Base-by-base conservation (phyloP, 2,888 invertebrate genomes). In the Calameuta idolon region DNA sequence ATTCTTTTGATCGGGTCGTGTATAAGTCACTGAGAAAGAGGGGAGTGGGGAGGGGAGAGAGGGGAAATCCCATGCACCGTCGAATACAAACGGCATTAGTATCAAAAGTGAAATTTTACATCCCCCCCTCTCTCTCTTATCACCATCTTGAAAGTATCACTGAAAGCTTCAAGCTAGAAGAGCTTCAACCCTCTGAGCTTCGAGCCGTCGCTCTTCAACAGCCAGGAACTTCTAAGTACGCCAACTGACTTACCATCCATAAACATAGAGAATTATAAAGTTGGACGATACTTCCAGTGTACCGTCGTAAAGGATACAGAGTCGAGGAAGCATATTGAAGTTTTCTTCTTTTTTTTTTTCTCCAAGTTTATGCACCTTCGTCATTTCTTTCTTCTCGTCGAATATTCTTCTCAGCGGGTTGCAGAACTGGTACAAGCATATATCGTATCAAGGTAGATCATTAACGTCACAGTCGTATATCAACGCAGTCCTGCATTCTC, bases 1-100 rank as follows among this genome's bases (percentile, higher is more conserved):
- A 77, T 30, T 34, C 75, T 34, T 75, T 69, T 23, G 55, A 55
- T 55, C 75, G 75, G 37, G 34, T 75, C 37, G 40, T 55, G 15
- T 69, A 34, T 74, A 34, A 71, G 40, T 34, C n/a, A 23, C 15
- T 15, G 15, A 1, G 4, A 1, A 5, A 1, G 12, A 12, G 12
- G 12, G 37, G 33, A 1, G 37, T 0, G 15, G 40, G 4, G 15
- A 2, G 35, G 12, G 12, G 12, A 12, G 0, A 12, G 35, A 12
- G 12, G 15, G 37, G 37, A 15, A 11, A 37, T 37, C 5, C 15
- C 74, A 74, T 34, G 31, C 34, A 33, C 31, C 9, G 11, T 71
- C 71, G 31, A 31, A 33, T 55, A 55, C 9, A 23, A 55, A 55
- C 9, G 55, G 23, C 9, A 55, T 23, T 55, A 23, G 9, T 55